Conservation (phyloP, 1,140 invertebrate genomes). For the Nasonia vitripennis region DNA sequence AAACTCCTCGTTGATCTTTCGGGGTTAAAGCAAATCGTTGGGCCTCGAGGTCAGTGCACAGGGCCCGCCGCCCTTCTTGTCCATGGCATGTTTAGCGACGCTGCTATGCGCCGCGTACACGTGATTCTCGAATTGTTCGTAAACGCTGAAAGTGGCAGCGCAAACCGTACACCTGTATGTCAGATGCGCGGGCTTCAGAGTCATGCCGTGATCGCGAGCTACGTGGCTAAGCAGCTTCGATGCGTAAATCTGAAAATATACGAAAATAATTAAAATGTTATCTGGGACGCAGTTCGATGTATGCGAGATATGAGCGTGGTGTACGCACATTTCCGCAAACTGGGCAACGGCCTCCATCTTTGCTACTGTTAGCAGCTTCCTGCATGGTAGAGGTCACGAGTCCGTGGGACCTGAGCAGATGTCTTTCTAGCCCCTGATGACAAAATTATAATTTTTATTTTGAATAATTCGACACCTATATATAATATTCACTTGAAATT, state of each 20-base stretch:
- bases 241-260: conserved; percentile 85
- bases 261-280: neutral
- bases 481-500: conserved; percentile 5
- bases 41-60: conserved; percentile 61
- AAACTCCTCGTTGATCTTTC: too few species aligned
- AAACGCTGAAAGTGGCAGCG: conserved; percentile 95
- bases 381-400: conserved; percentile 97
- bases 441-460: conserved; percentile 36
- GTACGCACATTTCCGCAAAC: conserved; percentile 89
- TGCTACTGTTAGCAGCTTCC: conserved; percentile 94
- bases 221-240: conserved; percentile 95
- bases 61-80: conserved; percentile 78
- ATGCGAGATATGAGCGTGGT: neutral
- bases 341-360: conserved; percentile 94
- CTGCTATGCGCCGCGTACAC: conserved; percentile 94
- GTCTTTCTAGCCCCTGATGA: conserved; percentile 89
- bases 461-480: neutral
- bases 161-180: conserved; percentile 97
- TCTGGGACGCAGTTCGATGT: neutral
- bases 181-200: conserved; percentile 91
- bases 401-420: conserved; percentile 94
- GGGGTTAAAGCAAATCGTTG: too few species aligned
- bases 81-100: conserved; percentile 86
- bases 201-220: conserved; percentile 92
- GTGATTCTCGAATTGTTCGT: conserved; percentile 95